Percentiles rank a stretch among this genome's conserved stretches.
Conservation (phyloP, 2,113 vertebrate genomes). For the Antechinus stuartii region DNA sequence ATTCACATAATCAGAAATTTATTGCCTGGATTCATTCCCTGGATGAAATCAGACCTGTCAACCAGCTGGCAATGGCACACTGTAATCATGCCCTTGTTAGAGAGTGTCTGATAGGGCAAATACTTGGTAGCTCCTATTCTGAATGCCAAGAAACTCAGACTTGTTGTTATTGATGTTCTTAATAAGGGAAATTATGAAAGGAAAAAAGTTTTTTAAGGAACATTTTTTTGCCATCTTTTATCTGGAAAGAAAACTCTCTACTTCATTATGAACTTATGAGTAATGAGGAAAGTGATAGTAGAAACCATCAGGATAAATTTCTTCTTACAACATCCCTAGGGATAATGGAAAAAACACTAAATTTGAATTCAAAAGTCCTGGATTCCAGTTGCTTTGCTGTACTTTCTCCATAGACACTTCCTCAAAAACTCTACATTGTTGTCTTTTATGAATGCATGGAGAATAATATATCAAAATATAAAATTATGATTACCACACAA, state of each 20-base stretch:
- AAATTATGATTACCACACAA: not conserved
- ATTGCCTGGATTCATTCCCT: conserved; percentile 6
- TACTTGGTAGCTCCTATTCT: not conserved
- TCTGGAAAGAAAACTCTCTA: not conserved
- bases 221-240: not conserved
- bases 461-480: not conserved
- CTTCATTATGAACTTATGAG: not conserved
- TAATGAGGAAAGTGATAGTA: not conserved
- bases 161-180: no score
- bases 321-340: not conserved
- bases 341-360: not conserved
- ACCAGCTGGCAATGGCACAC: not conserved
- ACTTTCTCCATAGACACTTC: not conserved
- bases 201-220: not conserved
- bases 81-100: not conserved
- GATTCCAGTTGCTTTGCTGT: not conserved
- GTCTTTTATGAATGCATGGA: not conserved
- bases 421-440: not conserved
- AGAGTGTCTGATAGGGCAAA: not conserved
- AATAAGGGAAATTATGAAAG: no score
- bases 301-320: not conserved
- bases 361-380: not conserved
- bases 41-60: not conserved
- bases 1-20: conserved; percentile 2
- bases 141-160: not conserved